A percentile compares a stretch with the other conserved stretches of the same genome.
Evolutionary conservation across 2,113 vertebrate species (phyloP).

Genomic region (Zapornia atra): DNA sequence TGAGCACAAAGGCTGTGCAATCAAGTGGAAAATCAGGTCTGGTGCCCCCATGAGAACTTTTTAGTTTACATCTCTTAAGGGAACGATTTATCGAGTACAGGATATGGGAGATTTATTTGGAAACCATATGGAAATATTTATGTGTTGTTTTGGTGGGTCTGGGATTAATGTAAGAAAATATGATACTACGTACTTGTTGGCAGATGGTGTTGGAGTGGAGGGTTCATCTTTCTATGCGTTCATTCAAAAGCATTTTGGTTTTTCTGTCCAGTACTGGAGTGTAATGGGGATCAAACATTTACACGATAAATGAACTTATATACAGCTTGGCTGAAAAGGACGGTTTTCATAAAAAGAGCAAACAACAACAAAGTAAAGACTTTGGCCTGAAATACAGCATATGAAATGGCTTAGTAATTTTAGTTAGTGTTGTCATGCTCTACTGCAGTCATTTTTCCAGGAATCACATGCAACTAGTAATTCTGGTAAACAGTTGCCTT

Average conservation of each 20-base stretch:
- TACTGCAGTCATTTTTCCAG: neutral
- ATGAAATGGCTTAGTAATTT: neutral
- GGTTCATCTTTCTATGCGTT: neutral
- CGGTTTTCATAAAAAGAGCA: neutral
- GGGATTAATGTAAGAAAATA: constrained; percentile 30
- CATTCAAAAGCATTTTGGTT: neutral
- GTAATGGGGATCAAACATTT: neutral
- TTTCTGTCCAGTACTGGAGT: neutral
- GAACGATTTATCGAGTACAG: neutral
- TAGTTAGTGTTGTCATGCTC: neutral
- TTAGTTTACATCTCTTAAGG: neutral
- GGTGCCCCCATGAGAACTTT: neutral
- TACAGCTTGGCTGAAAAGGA: neutral
- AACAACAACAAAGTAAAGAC: neutral
- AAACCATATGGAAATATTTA: constrained; percentile 35
- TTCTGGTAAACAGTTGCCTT: neutral
- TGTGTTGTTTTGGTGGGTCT: neutral
- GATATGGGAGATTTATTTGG: neutral
- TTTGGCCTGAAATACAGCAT: neutral
- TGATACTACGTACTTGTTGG: neutral
- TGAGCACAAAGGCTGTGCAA: neutral
- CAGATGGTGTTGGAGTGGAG: neutral
- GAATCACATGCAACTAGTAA: neutral
- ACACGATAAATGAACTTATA: neutral
- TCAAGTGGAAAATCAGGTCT: neutral